Conservation (phyloP, 2,113 vertebrate genomes). For the Terrapene triunguis region DNA sequence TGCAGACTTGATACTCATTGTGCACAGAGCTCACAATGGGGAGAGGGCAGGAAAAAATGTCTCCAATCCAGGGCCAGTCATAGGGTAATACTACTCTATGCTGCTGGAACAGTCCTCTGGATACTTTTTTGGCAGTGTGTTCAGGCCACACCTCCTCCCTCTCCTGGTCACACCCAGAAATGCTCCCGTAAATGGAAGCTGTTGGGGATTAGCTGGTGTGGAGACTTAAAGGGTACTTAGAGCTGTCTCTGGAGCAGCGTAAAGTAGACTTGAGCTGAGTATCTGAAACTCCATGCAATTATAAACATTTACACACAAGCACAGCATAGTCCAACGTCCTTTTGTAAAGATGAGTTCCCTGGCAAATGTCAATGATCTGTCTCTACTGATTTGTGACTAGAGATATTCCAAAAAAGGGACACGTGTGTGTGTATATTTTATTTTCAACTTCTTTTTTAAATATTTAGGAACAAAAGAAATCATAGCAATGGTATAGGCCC, state of each 20-base stretch:
- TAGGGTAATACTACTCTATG: background rate
- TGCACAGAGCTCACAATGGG: background rate
- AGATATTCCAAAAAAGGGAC: background rate
- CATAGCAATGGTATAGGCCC: background rate
- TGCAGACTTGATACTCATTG: background rate
- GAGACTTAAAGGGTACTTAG: background rate
- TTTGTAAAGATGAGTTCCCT: background rate
- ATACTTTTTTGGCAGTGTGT: background rate
- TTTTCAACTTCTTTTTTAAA: background rate
- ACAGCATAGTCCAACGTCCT: background rate
- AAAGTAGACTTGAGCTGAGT: background rate
- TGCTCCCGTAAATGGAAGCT: accelerated
- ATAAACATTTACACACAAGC: background rate
- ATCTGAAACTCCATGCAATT: background rate
- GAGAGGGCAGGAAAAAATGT: background rate
- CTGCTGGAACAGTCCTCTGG: background rate
- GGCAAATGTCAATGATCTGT: background rate
- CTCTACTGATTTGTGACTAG: background rate
- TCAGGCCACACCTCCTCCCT: accelerated
- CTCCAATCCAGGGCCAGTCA: background rate
- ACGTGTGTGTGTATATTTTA: background rate
- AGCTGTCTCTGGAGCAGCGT: background rate
- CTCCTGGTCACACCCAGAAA: background rate
- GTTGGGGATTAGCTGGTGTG: background rate
- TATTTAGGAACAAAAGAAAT: background rate